Conservation (phyloP, 2,888 invertebrate genomes). For the Gymnocheta viridis region DNA sequence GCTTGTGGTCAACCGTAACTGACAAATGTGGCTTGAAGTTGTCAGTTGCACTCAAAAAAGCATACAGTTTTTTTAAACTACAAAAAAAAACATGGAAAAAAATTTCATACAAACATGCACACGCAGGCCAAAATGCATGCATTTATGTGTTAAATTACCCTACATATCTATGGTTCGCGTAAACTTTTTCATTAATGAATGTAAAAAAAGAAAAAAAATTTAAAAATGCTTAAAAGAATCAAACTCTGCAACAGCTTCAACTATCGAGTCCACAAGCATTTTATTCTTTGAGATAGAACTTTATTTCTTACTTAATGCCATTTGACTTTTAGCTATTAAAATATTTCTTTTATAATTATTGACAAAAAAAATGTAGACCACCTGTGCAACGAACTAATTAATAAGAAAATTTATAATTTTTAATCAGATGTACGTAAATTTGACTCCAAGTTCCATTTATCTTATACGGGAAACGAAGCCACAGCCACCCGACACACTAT, state of each 20-base stretch:
- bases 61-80: slow-evolving; percentile 71
- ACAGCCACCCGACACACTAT: too few relatives aligned
- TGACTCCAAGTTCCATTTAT: neutral
- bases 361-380: too few relatives aligned
- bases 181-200: neutral
- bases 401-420: too few relatives aligned
- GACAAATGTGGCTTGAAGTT: slow-evolving; percentile 73
- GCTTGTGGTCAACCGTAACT: slow-evolving; percentile 73
- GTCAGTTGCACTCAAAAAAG: slow-evolving; percentile 73
- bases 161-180: neutral
- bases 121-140: neutral
- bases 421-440: too few relatives aligned
- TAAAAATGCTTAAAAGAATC: too few relatives aligned
- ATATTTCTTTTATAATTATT: too few relatives aligned
- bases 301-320: too few relatives aligned
- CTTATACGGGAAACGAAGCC: neutral
- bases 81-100: slow-evolving; percentile 29
- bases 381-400: too few relatives aligned
- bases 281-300: too few relatives aligned
- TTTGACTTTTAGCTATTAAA: too few relatives aligned
- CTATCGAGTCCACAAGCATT: too few relatives aligned
- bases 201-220: neutral
- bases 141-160: neutral
- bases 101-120: neutral
- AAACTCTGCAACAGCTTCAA: too few relatives aligned